Evolutionary conservation across 2,888 invertebrate genomes (phyloP), one percentile per base, ranked within the genome.

Genomic region (Pristionchus fissidentatus): DNA sequence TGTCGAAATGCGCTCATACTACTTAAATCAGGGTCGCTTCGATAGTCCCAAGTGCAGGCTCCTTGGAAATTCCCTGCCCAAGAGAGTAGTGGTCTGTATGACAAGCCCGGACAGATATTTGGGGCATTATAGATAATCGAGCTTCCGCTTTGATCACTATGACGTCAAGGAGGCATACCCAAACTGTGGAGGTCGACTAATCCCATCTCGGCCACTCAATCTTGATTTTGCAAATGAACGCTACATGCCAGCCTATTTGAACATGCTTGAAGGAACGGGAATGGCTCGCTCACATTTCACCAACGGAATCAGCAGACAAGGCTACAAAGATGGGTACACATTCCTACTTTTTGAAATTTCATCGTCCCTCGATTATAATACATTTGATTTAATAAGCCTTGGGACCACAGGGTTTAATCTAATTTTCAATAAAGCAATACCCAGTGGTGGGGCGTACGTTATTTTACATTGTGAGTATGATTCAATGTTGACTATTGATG

Each of bases 1-100:
- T 26, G 75, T 75, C 3, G 46, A 75, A 19, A 75, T 75, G 75
- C 46, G 75, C 10, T 46, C 29, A 46, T 75, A 46, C 75, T 75
- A 15, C n/a, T 5, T 75, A 0, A 3, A 43, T 29, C 29, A 13
- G 1, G 75, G 75, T 3, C 46, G 75, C 4, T 43, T 75, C 46
- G 75, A 73, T 43, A 7, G 41, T 0, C 73, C 73, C 15, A 43
- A 73, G n/a, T n/a, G 26, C 35, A 29, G 43, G 15, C 43, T 75
- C 3, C 46, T 75, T 3, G 46, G 46, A 1, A 38, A 32, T 3
- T 3, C 49, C 0, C 26, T 75, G 0, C 75, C 75, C n/a, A 75
- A 75, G 29, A 26, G 75, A 15, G 49, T 75, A 0, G 29, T 75
- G 19, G 38, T 49, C 29, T 75, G 75, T 22, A 43, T 75, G 46